phyloP scores from a whole-genome alignment of 2,888 invertebrate species.

The Plebejus argus region DNA sequence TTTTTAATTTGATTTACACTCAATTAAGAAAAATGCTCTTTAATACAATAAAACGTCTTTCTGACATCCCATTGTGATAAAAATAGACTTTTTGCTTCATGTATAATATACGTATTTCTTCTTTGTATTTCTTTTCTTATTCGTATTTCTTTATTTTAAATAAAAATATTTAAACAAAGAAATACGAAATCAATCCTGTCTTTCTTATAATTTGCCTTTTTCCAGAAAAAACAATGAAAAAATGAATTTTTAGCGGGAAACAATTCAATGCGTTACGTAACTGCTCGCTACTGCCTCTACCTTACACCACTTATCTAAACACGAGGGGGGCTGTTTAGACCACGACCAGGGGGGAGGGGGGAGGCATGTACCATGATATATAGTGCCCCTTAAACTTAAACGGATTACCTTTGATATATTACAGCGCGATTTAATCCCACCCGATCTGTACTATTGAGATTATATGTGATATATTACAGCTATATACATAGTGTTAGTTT shows the following conservation, averaged over 20 bases:
- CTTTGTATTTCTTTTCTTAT: too few species aligned
- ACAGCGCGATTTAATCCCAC: constrained; percentile 77
- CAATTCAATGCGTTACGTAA: constrained; percentile 35
- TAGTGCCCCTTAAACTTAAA: constrained; percentile 78
- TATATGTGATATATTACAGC: constrained; percentile 7
- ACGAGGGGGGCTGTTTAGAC: constrained; percentile 73
- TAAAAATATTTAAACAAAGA: too few species aligned
- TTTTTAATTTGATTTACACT: too few species aligned
- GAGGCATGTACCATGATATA: constrained; percentile 75
- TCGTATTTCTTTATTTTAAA: too few species aligned
- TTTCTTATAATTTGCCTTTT: too few species aligned
- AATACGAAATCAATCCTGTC: too few species aligned
- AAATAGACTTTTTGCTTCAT: too few species aligned
- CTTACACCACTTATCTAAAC: constrained; percentile 56
- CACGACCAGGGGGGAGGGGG: constrained; percentile 69
- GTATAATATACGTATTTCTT: too few species aligned
- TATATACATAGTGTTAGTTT: not conserved
- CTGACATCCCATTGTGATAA: too few species aligned
- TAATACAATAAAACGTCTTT: too few species aligned
- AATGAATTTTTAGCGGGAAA: not conserved
- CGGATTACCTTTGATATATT: constrained; percentile 81
- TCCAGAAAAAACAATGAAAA: too few species aligned
- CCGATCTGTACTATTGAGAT: constrained; percentile 52
- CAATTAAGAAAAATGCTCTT: too few species aligned
- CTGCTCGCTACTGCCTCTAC: constrained; percentile 36